Percentiles rank a stretch among this genome's conserved stretches.
Evolutionary conservation across 2,113 vertebrate genomes (phyloP).

Genomic region (Mungos mungo): DNA sequence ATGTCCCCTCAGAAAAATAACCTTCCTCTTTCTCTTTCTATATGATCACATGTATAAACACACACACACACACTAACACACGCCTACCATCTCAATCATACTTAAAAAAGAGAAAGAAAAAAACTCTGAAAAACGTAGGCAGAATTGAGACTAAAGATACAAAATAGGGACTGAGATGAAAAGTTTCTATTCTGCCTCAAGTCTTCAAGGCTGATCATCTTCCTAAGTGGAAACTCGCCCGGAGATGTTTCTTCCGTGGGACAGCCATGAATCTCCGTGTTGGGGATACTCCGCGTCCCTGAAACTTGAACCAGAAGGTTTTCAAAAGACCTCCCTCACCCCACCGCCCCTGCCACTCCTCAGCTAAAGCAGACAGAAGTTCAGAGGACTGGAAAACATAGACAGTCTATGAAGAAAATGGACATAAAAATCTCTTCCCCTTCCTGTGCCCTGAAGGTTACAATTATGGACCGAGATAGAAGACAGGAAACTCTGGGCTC

Average conservation of each 20-base stretch:
- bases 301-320: not conserved
- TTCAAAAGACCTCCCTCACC: not conserved
- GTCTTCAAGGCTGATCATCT: not conserved
- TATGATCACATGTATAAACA: not conserved
- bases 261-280: accelerated
- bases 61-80: not conserved
- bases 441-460: not conserved
- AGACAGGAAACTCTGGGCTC: not conserved
- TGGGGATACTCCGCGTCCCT: too few species aligned
- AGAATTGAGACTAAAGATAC: not conserved
- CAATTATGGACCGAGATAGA: not conserved
- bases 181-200: not conserved
- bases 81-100: not conserved
- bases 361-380: not conserved
- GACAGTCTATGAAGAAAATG: not conserved
- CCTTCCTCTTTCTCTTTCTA: not conserved
- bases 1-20: not conserved
- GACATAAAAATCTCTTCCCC: not conserved
- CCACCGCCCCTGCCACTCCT: not conserved
- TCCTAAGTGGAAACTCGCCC: not conserved
- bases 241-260: not conserved
- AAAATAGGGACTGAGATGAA: not conserved
- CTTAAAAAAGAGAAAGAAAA: not conserved
- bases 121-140: not conserved
- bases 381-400: not conserved